A percentile compares a stretch with the other conserved stretches of the same genome.
These are phyloP conservation scores for Bruchidius siliquastri DNA, from an alignment of 2,888 invertebrate species.

Conservation along the genomic window DNA sequence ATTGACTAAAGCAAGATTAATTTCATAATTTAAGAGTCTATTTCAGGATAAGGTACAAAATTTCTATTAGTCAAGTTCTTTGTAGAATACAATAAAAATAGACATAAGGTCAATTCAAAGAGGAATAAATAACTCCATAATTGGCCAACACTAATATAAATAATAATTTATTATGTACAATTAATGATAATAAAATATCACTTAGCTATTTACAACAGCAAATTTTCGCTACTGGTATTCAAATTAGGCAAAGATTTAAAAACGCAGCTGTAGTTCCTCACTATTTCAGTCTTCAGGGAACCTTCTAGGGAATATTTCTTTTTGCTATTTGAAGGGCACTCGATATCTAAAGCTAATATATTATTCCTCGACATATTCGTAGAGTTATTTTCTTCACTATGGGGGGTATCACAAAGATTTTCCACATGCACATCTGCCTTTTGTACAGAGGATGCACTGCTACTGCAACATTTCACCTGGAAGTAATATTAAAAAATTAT, in stretches of 20 bases:
- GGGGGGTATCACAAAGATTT: constrained; percentile 30
- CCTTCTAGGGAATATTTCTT: constrained; percentile 36
- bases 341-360: constrained; percentile 51
- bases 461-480: constrained; percentile 25
- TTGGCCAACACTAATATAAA: background rate
- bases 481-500: constrained; percentile 7
- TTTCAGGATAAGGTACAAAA: no score
- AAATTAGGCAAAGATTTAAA: constrained; percentile 67
- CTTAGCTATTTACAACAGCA: constrained; percentile 49
- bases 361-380: constrained; percentile 29
- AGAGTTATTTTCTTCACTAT: constrained; percentile 14
- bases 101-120: background rate
- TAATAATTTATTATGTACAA: constrained; percentile 7
- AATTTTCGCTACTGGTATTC: constrained; percentile 63
- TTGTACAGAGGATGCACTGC: constrained; percentile 35
- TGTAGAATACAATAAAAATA: no score
- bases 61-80: no score
- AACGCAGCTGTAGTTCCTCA: constrained; percentile 42
- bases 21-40: no score
- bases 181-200: constrained; percentile 22
- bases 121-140: background rate
- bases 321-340: constrained; percentile 40
- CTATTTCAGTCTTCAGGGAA: constrained; percentile 38
- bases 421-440: constrained; percentile 38
- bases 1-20: no score